Conservation (phyloP, 2,113 vertebrate species). For the Platycercus adscitus region DNA sequence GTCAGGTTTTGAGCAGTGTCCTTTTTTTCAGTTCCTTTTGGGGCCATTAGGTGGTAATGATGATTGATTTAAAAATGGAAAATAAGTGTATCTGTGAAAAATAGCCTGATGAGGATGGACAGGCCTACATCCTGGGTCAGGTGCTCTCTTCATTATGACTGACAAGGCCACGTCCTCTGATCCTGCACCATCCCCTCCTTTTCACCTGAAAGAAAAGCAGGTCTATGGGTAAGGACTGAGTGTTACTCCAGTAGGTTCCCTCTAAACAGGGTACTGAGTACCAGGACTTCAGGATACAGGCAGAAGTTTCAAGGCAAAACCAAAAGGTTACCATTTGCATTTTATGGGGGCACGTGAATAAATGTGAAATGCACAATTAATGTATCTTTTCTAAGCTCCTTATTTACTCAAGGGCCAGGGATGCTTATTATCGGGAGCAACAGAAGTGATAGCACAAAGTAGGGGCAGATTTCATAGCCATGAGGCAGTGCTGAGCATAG, state of each 20-base stretch:
- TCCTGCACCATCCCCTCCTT: neutral
- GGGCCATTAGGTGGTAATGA: neutral
- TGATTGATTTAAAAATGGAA: neutral
- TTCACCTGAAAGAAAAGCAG: neutral
- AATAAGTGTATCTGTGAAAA: neutral
- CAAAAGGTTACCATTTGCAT: neutral
- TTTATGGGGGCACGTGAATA: neutral
- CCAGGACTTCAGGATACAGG: neutral
- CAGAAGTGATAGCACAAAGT: neutral
- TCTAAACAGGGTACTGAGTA: neutral
- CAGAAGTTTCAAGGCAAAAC: neutral
- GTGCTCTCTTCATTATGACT: neutral
- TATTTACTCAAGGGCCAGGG: neutral
- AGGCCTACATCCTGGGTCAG: neutral
- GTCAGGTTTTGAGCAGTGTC: neutral
- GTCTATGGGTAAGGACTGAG: neutral
- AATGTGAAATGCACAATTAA: neutral
- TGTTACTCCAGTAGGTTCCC: neutral
- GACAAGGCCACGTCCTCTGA: neutral
- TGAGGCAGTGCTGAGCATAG: accelerated
- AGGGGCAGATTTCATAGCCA: accelerated
- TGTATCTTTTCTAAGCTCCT: neutral
- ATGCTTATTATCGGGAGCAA: neutral
- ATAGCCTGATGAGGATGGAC: neutral
- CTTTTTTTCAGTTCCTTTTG: neutral